A percentile compares a stretch with the other conserved stretches of the same genome.
These are phyloP conservation scores for Pachyuromys duprasi DNA, from an alignment of 2,797 vertebrate species.

Conservation along the genomic window DNA sequence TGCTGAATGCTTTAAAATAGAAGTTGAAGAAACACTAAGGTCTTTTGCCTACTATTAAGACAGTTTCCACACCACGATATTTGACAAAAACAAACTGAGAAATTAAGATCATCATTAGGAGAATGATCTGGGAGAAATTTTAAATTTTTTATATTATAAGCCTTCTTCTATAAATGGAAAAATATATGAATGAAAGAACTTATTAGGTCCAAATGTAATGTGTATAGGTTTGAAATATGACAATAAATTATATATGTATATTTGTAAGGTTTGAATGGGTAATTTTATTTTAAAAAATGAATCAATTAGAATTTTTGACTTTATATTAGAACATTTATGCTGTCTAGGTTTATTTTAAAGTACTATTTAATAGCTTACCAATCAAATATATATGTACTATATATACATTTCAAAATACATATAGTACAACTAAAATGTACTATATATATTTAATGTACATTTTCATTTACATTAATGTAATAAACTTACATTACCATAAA, in stretches of 20 bases:
- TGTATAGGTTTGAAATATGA: not conserved
- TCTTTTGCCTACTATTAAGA: not conserved
- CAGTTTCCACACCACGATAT: not conserved
- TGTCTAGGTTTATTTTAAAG: not conserved
- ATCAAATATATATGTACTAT: not conserved
- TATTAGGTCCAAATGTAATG: not conserved
- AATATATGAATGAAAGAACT: not conserved
- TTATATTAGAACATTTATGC: not conserved
- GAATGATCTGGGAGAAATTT: not conserved
- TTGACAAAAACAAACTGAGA: constrained; percentile 11
- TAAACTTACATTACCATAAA: too few species aligned
- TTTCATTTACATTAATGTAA: too few species aligned
- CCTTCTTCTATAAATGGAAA: not conserved
- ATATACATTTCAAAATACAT: not conserved
- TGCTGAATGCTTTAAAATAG: not conserved
- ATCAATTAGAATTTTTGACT: not conserved
- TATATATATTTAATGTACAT: not conserved
- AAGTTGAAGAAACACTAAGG: not conserved
- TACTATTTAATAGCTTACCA: not conserved
- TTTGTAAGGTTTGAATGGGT: not conserved
- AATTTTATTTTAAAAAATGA: not conserved
- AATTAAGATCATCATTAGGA: not conserved
- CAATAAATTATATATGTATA: not conserved
- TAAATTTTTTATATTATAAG: not conserved
- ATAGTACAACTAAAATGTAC: not conserved